These are phyloP conservation scores for Rhinogobius similis DNA, from an alignment of 2,113 vertebrate genomes.

Conservation along the genomic window DNA sequence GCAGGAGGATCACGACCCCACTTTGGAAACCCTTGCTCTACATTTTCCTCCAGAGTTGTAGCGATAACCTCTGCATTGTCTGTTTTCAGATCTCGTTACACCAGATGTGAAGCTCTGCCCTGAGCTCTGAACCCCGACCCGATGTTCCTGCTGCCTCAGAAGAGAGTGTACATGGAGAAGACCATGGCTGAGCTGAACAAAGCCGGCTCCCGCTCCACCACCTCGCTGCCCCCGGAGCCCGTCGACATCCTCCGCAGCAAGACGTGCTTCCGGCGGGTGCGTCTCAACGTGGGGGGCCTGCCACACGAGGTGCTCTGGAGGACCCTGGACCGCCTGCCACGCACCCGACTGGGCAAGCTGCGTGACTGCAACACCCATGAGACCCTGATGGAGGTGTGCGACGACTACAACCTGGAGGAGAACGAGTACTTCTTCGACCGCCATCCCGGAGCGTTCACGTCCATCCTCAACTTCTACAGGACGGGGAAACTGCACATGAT, in stretches of 20 bases:
- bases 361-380: conserved; percentile 95
- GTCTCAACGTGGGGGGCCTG: conserved; percentile 95
- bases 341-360: conserved; percentile 93
- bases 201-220: conserved; percentile 88
- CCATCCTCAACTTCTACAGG: conserved; percentile 98
- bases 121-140: neutral
- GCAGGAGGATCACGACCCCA: neutral
- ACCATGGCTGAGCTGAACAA: conserved; percentile 91
- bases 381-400: conserved; percentile 93
- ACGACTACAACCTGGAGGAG: conserved; percentile 96
- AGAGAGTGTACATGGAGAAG: conserved; percentile 64
- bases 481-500: conserved; percentile 99
- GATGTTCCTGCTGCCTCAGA: conserved; percentile 11
- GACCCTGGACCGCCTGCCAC: conserved; percentile 93
- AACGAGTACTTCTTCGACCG: conserved; percentile 99
- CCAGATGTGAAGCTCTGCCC: neutral
- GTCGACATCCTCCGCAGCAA: conserved; percentile 94
- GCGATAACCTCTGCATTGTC: neutral
- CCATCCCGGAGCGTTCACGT: conserved; percentile 96
- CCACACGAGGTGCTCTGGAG: conserved; percentile 97
- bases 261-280: conserved; percentile 91
- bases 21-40: neutral
- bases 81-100: neutral
- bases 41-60: neutral
- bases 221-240: conserved; percentile 92